Evolutionary conservation across 2,888 invertebrate species (phyloP), one percentile per base, ranked within the genome.

Genomic region (Onthophagus sagittarius): DNA sequence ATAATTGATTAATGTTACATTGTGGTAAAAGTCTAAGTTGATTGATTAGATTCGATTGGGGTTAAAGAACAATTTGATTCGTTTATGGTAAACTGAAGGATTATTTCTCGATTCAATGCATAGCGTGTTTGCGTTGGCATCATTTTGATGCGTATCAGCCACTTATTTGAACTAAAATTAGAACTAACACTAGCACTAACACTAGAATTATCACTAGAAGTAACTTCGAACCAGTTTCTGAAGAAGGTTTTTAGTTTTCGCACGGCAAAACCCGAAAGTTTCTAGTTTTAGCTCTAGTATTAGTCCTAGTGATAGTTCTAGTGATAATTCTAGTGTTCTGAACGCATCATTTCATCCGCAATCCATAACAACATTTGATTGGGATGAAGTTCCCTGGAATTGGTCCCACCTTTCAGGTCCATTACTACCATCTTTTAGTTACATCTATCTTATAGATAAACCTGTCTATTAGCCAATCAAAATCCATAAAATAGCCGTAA

Each of bases 281-380:
- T n/a, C n/a, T n/a, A n/a, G n/a, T n/a, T n/a, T n/a, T n/a, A n/a
- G n/a, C n/a, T n/a, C n/a, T n/a, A n/a, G n/a, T n/a, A n/a, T n/a
- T n/a, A n/a, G n/a, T n/a, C n/a, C n/a, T n/a, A n/a, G n/a, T n/a
- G n/a, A n/a, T n/a, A n/a, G n/a, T n/a, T n/a, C n/a, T n/a, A n/a
- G n/a, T n/a, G n/a, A n/a, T n/a, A n/a, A n/a, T n/a, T n/a, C n/a
- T n/a, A n/a, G n/a, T n/a, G n/a, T n/a, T n/a, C n/a, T n/a, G n/a
- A n/a, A n/a, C 95, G 93, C 84, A 96, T 90, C 96, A 98, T 97
- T 86, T 98, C 98, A 84, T 98, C 98, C 15, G 98, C 98, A 82
- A 98, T 93, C 23, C 23, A 23, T 1, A 23, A 23, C 23, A 23
- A 23, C 23, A 94, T 94, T 84, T 95, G 95, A 85, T 97, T 96